Evolutionary conservation across 2,888 invertebrate species (phyloP).

Genomic region (Platypus cylindrus): DNA sequence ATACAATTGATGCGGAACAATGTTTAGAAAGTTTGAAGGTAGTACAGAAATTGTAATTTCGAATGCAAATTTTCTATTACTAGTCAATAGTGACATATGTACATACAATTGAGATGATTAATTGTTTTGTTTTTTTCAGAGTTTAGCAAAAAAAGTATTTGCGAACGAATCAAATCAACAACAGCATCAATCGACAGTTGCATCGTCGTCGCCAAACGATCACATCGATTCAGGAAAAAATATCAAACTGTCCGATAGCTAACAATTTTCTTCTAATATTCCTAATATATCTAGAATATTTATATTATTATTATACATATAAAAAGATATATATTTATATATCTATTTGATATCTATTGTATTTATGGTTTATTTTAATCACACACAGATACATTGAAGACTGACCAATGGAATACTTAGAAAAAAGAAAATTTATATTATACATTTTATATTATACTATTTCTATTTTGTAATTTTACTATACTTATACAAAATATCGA

Average conservation of each 20-base stretch:
- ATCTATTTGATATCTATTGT: no score
- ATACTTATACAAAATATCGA: no score
- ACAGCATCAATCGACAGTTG: constrained; percentile 13
- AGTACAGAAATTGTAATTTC: constrained; percentile 12
- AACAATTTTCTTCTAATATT: constrained; percentile 3
- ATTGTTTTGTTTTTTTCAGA: constrained; percentile 37
- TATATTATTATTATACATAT: constrained; percentile 2
- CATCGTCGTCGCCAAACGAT: no score
- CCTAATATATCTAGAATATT: neutral
- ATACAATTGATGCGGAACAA: constrained; percentile 92
- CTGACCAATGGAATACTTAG: no score
- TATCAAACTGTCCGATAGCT: constrained; percentile 13
- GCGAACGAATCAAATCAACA: constrained; percentile 62
- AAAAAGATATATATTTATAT: no score
- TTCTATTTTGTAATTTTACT: no score
- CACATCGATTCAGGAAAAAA: constrained; percentile 8
- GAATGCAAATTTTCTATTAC: no score
- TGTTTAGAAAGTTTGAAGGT: constrained; percentile 78
- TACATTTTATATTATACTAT: no score
- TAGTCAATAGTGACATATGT: neutral
- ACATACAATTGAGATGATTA: neutral
- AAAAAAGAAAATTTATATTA: no score
- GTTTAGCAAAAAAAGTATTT: constrained; percentile 66
- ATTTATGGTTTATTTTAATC: no score
- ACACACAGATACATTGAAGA: no score